phyloP scores from a whole-genome alignment of 37 sponge, comb jelly and placozoan species.

The Ianthella basta region DNA sequence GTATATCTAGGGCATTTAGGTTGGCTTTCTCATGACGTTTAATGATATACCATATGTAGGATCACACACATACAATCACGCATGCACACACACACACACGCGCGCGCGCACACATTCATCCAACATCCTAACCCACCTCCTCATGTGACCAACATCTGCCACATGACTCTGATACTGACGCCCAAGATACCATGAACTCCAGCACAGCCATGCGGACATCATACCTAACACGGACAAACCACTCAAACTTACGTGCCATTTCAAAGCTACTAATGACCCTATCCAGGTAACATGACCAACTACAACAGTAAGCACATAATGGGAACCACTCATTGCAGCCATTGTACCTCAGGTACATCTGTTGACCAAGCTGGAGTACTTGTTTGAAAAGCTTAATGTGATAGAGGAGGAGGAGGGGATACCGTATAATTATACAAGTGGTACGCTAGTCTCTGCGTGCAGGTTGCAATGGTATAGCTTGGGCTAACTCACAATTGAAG shows the following conservation, averaged over 20 bases:
- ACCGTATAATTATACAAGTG: too few species aligned
- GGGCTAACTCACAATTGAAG: too few species aligned
- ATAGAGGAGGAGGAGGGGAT: not conserved
- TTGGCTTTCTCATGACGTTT: too few species aligned
- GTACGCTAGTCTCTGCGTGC: too few species aligned
- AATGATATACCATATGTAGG: too few species aligned
- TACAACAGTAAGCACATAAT: not conserved
- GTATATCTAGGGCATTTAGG: too few species aligned
- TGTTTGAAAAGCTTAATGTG: not conserved
- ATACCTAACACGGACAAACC: not conserved
- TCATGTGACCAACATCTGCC: not conserved
- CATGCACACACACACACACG: too few species aligned
- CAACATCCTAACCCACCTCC: not conserved
- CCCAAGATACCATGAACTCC: not conserved
- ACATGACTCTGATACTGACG: not conserved
- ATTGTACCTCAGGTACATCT: not conserved
- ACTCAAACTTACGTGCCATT: too few species aligned
- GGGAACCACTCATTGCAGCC: not conserved
- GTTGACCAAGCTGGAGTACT: conserved; percentile 4
- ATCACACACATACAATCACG: too few species aligned
- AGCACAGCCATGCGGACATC: conserved; percentile 8
- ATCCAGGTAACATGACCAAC: too few species aligned
- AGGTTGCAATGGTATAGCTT: too few species aligned
- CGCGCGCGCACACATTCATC: not conserved
- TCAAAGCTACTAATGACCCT: too few species aligned